Evolutionary conservation across 2,113 vertebrate species (phyloP).

Genomic region (Struthio camelus): DNA sequence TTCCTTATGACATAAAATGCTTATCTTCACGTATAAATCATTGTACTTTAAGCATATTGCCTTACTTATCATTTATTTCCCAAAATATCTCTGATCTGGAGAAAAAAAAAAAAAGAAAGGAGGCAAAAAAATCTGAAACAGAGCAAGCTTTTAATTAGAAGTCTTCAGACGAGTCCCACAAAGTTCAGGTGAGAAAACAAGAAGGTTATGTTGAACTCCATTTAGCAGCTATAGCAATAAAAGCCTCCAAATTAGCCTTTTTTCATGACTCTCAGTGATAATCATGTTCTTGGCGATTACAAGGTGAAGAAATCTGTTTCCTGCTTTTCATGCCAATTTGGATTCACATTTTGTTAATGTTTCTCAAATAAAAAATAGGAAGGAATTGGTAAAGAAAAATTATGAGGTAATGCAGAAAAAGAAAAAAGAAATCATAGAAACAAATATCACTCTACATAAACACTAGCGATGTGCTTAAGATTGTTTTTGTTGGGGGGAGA

Average conservation of each 20-base stretch:
- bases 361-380: slow-evolving; percentile 34
- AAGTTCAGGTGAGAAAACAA: neutral
- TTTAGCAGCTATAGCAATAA: neutral
- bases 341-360: neutral
- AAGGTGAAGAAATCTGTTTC: slow-evolving; percentile 10
- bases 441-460: slow-evolving; percentile 53
- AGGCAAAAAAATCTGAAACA: neutral
- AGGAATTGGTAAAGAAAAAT: neutral
- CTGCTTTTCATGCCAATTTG: slow-evolving; percentile 10
- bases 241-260: neutral
- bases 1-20: neutral
- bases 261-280: neutral
- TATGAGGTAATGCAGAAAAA: slow-evolving; percentile 9
- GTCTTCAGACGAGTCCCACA: neutral
- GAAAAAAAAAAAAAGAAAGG: neutral
- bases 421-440: slow-evolving; percentile 25
- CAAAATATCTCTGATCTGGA: neutral
- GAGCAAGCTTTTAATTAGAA: neutral
- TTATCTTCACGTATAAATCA: neutral
- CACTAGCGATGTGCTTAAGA: neutral
- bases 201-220: neutral
- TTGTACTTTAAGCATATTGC: rapidly evolving
- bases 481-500: neutral
- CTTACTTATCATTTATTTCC: neutral
- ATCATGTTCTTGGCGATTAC: slow-evolving; percentile 23